phyloP scores from a whole-genome alignment of 1,140 invertebrate genomes.

The Phthorimaea operculella region DNA sequence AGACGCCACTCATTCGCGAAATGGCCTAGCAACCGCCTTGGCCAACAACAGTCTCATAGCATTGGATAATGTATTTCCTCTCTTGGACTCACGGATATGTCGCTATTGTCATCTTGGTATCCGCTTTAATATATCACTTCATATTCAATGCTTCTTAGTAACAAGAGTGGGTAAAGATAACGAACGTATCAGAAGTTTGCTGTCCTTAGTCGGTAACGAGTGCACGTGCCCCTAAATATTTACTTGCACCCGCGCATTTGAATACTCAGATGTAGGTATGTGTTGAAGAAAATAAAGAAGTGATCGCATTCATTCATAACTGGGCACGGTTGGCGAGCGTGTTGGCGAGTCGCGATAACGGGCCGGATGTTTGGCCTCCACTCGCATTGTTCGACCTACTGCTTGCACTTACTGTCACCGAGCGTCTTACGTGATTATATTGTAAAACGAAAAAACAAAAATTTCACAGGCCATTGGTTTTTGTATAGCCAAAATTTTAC shows the following conservation, averaged over 20 bases:
- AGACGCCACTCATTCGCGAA: constrained; percentile 48
- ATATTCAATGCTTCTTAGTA: neutral
- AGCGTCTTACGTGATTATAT: neutral
- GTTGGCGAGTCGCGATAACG: constrained; percentile 33
- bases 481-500: neutral
- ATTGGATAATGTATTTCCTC: neutral
- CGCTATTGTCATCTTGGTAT: no score
- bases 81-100: neutral
- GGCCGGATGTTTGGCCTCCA: constrained; percentile 49
- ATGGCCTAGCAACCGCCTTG: constrained; percentile 48
- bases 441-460: neutral
- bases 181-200: neutral
- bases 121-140: neutral
- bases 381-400: constrained; percentile 39
- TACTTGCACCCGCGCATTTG: no score
- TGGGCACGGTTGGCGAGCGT: neutral
- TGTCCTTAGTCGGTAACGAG: no score
- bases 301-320: constrained; percentile 28
- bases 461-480: neutral
- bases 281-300: constrained; percentile 12
- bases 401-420: constrained; percentile 20
- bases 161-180: neutral
- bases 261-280: no score
- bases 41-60: neutral
- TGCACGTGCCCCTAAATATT: no score